Conservation (phyloP, 1,140 invertebrate genomes). For the Conus ventricosus region DNA sequence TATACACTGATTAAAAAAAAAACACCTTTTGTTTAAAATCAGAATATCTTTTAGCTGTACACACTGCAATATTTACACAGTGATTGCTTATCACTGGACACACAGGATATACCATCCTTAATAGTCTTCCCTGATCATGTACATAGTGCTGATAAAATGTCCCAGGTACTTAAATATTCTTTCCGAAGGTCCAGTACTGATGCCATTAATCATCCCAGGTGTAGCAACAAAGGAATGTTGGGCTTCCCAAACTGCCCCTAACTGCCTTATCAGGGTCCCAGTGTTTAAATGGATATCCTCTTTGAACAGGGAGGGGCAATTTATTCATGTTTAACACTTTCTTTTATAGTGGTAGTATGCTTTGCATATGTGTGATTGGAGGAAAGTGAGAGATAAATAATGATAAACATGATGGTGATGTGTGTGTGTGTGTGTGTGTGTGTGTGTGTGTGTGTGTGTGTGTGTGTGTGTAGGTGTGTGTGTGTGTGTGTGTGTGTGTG, state of each 20-base stretch:
- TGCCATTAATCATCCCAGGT: neutral
- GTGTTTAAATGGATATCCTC: no score
- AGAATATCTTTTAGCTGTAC: neutral
- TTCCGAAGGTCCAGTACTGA: neutral
- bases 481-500: neutral
- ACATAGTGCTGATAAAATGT: neutral
- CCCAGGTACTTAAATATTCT: neutral
- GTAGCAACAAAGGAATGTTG: neutral
- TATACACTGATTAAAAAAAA: no score
- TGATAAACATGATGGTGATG: no score
- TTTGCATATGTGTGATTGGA: no score
- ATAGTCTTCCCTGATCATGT: neutral
- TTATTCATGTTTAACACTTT: no score
- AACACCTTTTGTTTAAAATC: neutral
- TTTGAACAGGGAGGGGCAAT: no score
- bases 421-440: no score
- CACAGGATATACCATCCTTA: neutral
- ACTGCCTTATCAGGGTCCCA: neutral
- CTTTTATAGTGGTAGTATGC: no score
- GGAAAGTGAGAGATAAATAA: no score
- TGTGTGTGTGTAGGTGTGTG: no score
- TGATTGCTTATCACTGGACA: neutral
- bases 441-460: no score
- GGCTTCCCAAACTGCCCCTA: neutral
- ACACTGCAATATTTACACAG: neutral